Evolutionary conservation across 2,797 vertebrate genomes (phyloP), one percentile per base, ranked within the genome.

Genomic region (Alosa sapidissima): DNA sequence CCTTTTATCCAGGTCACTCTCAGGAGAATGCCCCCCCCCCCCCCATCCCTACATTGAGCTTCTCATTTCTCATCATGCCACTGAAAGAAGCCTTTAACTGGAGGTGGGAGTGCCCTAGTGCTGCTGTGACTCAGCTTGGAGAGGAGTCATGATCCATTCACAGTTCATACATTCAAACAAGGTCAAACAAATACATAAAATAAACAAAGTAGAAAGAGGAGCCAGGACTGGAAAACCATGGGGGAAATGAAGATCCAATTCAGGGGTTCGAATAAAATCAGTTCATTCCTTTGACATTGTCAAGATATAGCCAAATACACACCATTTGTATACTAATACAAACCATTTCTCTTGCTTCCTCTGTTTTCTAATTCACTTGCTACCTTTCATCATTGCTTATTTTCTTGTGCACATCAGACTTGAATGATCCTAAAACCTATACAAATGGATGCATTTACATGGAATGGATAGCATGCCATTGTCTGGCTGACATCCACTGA

Each of bases 121-220:
- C 68, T 75, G 16, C 68, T 19, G 33, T 75, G 62, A 68, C 24
- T 68, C 62, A 68, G 24, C 62, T 68, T 33, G 24, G n/a, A 58
- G 55, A 21, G 55, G 55, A 33, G 62, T 33, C 8, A 68, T 33
- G 62, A 68, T 33, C 62, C 24, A 45, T 75, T 75, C 14, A 75
- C 36, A 16, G 68, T 75, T 75, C 68, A 75, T 75, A 75, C 36
- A 75, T 45, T 19, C 36, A 68, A 75, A 45, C 68, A 75, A 75
- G 68, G 68, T 45, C 68, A 75, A 75, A 75, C 68, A 75, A 41
- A 7, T 41, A 19, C 6, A 45, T 19, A 13, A 72, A 11, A 75
- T 13, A 41, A 75, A 41, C 65, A 16, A 75, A 75, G 13, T 16
- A 16, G 16, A 33, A 45, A 41, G 14, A n/a, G 7, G 58, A 62